These are phyloP conservation scores for Cebidichthys violaceus DNA, from an alignment of 2,113 vertebrate genomes.

Conservation along the genomic window DNA sequence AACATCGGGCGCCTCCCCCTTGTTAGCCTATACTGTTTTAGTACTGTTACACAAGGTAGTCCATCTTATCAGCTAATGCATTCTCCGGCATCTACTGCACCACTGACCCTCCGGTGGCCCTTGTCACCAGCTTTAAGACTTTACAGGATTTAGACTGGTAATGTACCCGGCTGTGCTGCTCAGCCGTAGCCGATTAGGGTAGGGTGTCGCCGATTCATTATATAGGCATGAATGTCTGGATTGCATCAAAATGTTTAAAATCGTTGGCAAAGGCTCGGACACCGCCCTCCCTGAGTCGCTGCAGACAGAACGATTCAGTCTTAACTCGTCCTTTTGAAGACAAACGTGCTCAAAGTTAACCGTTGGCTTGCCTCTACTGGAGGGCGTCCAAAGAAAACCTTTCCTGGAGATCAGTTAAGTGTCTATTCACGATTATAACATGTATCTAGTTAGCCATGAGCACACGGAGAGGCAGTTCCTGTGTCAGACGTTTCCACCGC, in stretches of 20 bases:
- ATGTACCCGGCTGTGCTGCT: slow-evolving; percentile 59
- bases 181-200: slow-evolving; percentile 50
- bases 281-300: neutral
- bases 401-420: slow-evolving; percentile 39
- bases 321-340: neutral
- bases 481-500: slow-evolving; percentile 67
- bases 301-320: neutral
- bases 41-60: slow-evolving; percentile 7
- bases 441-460: slow-evolving; percentile 41
- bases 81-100: slow-evolving; percentile 64
- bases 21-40: slow-evolving; percentile 18
- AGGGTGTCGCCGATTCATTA: slow-evolving; percentile 61
- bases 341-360: slow-evolving; percentile 20
- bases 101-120: slow-evolving; percentile 52
- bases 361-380: neutral
- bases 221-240: slow-evolving; percentile 23
- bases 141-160: slow-evolving; percentile 64
- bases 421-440: slow-evolving; percentile 59
- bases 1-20: neutral
- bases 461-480: slow-evolving; percentile 57
- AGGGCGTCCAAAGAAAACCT: slow-evolving; percentile 33
- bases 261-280: slow-evolving; percentile 19
- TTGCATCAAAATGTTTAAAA: neutral
- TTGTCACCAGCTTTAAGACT: slow-evolving; percentile 57
- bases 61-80: slow-evolving; percentile 65